These are phyloP conservation scores for Pogonophryne albipinna DNA, from an alignment of 2,797 vertebrate species.

Conservation along the genomic window DNA sequence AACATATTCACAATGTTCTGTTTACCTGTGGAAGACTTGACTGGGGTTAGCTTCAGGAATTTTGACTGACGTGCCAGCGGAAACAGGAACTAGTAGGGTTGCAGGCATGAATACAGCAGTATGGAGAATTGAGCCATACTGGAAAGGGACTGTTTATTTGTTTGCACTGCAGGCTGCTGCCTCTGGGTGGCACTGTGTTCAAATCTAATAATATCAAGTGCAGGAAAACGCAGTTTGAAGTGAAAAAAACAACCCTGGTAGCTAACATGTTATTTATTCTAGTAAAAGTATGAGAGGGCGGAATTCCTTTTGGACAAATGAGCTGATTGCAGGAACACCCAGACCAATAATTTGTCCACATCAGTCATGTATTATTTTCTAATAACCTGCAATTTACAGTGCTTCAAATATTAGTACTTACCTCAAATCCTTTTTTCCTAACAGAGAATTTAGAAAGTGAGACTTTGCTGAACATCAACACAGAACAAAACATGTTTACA, in stretches of 20 bases:
- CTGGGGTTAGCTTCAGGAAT: slow-evolving; percentile 13
- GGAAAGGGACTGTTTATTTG: background rate
- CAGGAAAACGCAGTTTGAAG: background rate
- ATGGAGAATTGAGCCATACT: slow-evolving; percentile 16
- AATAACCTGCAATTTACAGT: slow-evolving; percentile 31
- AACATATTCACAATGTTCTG: fast-evolving
- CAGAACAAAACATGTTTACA: slow-evolving; percentile 17
- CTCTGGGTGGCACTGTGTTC: slow-evolving; percentile 71
- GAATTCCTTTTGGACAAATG: slow-evolving; percentile 28
- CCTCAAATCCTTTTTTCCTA: slow-evolving; percentile 15
- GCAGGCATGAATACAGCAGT: background rate
- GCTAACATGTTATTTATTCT: slow-evolving; percentile 51
- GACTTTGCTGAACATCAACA: background rate
- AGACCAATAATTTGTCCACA: slow-evolving; percentile 33
- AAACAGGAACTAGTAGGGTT: slow-evolving; percentile 45
- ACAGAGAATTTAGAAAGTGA: slow-evolving; percentile 1
- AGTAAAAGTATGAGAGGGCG: slow-evolving; percentile 27
- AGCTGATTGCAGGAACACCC: slow-evolving; percentile 19
- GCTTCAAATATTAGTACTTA: slow-evolving; percentile 19
- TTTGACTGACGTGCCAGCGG: slow-evolving; percentile 10
- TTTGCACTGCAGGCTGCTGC: slow-evolving; percentile 42
- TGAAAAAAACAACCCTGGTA: background rate
- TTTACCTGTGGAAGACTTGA: background rate
- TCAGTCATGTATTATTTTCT: slow-evolving; percentile 23
- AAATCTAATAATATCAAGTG: slow-evolving; percentile 30